Evolutionary conservation across 92 coral and sea anemone species (phyloP), one percentile per base, ranked within the genome.

Genomic region (Zoanthus sociatus): DNA sequence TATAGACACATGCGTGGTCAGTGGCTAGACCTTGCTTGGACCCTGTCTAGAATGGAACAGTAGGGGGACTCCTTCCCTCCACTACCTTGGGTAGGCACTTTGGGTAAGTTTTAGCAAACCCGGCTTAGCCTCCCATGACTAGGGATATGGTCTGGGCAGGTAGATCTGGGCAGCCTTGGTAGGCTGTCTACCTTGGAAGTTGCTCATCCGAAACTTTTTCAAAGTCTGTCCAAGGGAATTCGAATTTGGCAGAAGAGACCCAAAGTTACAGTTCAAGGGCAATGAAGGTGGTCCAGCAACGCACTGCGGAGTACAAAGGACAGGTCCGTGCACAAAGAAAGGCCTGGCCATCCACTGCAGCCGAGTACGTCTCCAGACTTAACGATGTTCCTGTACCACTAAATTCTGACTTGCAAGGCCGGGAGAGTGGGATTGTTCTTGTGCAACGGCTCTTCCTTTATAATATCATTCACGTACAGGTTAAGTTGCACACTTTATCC

Each of bases 271-370:
- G 77, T 33, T 20, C 77, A 72, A 72, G 26, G 53, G 51, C 76
- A 71, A 71, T 71, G 76, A 71, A 71, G 76, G 18, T 71, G 76
- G 54, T 10, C 37, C 76, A 71, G 76, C 76, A 53, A 53, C 58
- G 15, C 66, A 58, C 66, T 58, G 66, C 11, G n/a, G 66, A 17
- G 66, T 58, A 58, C n/a, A 18, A 11, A 58, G 66, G 58, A 18
- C 18, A 58, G 18, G n/a, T 58, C 66, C 1, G 64, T 6, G 64
- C 64, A 58, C 64, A 58, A 58, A 58, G 64, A 58, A 58, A 58
- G 4, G 17, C 64, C 64, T 58, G 64, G 18, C 54, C 54, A 50
- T 50, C 5, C 54, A 50, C 1, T 50, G 54, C 54, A 50, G 54
- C 54, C 55, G 55, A 58, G 66, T 58, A 58, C 14, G 66, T 58